Percentiles rank a stretch among this genome's conserved stretches.
Conservation (phyloP, 2,797 vertebrate species). For the Tenualosa thibaudeaui region DNA sequence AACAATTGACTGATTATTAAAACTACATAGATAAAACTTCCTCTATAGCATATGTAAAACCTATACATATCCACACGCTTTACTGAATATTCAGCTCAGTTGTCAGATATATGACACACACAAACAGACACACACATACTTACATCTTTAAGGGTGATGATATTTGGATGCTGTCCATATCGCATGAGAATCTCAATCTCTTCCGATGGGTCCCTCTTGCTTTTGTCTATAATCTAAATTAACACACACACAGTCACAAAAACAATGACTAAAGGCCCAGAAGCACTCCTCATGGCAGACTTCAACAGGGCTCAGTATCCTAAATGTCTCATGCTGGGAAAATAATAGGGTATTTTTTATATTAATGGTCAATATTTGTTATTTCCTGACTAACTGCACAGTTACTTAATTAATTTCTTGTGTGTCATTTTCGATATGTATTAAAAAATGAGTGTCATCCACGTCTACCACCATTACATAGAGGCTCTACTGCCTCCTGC, state of each 20-base stretch:
- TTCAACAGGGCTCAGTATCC: not conserved
- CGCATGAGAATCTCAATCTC: constrained; percentile 96
- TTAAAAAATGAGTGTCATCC: no score
- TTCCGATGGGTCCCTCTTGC: constrained; percentile 92
- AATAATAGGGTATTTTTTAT: no score
- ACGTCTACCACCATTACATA: no score
- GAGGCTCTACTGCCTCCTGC: constrained; percentile 64
- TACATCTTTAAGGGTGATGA: constrained; percentile 97
- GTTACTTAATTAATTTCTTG: no score
- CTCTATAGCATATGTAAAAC: no score
- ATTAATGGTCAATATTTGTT: no score
- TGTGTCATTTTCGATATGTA: no score
- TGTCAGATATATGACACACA: not conserved
- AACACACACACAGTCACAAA: not conserved
- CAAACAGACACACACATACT: constrained; percentile 58
- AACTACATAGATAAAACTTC: not conserved
- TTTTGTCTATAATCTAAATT: constrained; percentile 88
- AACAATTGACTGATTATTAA: not conserved
- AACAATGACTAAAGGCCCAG: not conserved
- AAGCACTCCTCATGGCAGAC: constrained; percentile 24
- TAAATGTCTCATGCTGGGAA: not conserved
- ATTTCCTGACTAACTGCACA: no score
- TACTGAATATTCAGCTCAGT: no score
- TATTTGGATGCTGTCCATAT: constrained; percentile 96
- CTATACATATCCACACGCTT: not conserved